Evolutionary conservation across 2,888 invertebrate genomes (phyloP).

Genomic region (Ferrisia virgata): DNA sequence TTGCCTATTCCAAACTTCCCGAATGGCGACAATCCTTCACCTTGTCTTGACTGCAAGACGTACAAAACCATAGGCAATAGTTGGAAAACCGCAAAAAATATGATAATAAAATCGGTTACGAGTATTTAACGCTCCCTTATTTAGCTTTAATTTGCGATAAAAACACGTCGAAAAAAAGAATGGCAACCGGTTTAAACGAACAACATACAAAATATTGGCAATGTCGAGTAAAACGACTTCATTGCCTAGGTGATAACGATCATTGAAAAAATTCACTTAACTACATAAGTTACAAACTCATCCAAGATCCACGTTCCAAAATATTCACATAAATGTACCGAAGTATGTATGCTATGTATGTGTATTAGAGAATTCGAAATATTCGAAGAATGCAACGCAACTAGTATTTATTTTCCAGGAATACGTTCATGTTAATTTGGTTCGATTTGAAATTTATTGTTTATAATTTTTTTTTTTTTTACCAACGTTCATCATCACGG

Average conservation of each 20-base stretch:
- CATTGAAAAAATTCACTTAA: background rate
- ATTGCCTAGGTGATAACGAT: background rate
- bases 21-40: background rate
- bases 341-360: no score
- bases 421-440: constrained; percentile 15
- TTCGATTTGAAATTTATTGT: constrained; percentile 36
- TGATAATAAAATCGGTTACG: background rate
- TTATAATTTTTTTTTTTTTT: background rate
- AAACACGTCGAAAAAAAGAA: background rate
- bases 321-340: no score
- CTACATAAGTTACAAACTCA: background rate
- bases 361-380: background rate
- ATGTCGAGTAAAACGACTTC: background rate
- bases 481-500: background rate
- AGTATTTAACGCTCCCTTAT: background rate
- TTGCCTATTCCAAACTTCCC: background rate
- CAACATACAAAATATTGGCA: background rate
- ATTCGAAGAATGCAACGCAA: background rate
- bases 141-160: background rate
- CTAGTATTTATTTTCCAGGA: constrained; percentile 13
- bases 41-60: background rate
- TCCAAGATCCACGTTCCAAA: background rate
- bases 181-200: background rate
- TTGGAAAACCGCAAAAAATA: background rate
- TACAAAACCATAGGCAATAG: background rate